A percentile compares a stretch with the other conserved stretches of the same genome.
These are phyloP conservation scores for Eilema depressum DNA, from an alignment of 2,888 invertebrate species.

Conservation along the genomic window DNA sequence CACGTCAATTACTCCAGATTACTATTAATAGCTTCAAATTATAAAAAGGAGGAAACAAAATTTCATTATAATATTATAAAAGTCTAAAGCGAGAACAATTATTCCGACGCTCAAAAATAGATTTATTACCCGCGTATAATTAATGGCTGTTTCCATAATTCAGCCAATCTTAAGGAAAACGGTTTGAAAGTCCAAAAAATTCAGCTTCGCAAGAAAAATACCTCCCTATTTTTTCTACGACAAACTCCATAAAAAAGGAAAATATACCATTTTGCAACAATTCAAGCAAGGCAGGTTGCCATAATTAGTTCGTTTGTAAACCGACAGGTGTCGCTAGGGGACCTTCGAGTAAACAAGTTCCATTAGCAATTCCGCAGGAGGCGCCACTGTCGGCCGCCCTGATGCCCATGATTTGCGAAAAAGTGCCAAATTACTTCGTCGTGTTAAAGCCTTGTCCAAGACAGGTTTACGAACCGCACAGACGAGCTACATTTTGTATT, in stretches of 20 bases:
- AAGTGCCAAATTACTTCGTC: constrained; percentile 53
- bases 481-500: constrained; percentile 15
- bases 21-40: constrained; percentile 1
- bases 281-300: constrained; percentile 39
- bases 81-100: constrained; percentile 1
- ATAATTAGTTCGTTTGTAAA: constrained; percentile 55
- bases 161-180: constrained; percentile 8
- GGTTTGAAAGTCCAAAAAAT: neutral
- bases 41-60: neutral
- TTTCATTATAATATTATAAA: constrained; percentile 2
- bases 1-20: neutral
- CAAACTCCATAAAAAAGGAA: constrained; percentile 42
- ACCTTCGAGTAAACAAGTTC: constrained; percentile 51
- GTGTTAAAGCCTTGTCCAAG: constrained; percentile 49
- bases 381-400: constrained; percentile 42
- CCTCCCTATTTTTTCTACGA: constrained; percentile 32
- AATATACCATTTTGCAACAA: constrained; percentile 38
- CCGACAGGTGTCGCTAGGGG: constrained; percentile 52
- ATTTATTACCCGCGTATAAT: constrained; percentile 8
- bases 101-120: neutral
- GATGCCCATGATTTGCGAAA: constrained; percentile 52
- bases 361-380: constrained; percentile 45
- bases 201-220: constrained; percentile 29
- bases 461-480: constrained; percentile 19
- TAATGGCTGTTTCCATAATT: constrained; percentile 13